Evolutionary conservation across 1,140 invertebrate species (phyloP).

Genomic region (Saccostrea glomerata): DNA sequence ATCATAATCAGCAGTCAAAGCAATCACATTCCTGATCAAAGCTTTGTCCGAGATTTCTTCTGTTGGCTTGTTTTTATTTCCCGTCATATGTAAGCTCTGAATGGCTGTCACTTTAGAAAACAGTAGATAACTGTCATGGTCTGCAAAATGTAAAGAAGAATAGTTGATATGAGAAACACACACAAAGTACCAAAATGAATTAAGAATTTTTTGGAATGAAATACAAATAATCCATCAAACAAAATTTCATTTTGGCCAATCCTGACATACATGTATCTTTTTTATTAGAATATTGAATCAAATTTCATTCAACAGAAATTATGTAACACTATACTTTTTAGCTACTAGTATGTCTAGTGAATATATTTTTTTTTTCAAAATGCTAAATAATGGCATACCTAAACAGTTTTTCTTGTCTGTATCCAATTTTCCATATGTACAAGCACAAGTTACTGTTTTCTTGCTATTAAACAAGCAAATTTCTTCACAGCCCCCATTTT

Average conservation of each 20-base stretch:
- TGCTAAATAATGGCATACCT: constrained; percentile 63
- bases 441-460: constrained; percentile 88
- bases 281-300: no score
- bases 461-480: constrained; percentile 88
- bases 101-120: constrained; percentile 96
- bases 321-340: no score
- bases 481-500: constrained; percentile 89
- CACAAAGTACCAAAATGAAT: no score
- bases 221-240: no score
- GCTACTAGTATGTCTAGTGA: no score
- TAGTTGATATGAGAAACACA: no score
- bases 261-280: no score
- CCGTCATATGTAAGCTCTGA: constrained; percentile 88
- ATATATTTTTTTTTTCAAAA: no score
- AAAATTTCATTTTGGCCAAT: no score
- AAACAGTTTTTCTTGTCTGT: constrained; percentile 85
- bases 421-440: constrained; percentile 90
- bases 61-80: constrained; percentile 87
- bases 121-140: constrained; percentile 91
- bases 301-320: no score
- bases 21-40: constrained; percentile 90
- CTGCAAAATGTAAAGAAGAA: constrained; percentile 79
- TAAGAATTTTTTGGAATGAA: no score
- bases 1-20: constrained; percentile 88
- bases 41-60: constrained; percentile 86